Percentiles rank a stretch among this genome's conserved stretches.
Conservation (phyloP, 2,888 invertebrate species). For the Cotesia congregata region DNA sequence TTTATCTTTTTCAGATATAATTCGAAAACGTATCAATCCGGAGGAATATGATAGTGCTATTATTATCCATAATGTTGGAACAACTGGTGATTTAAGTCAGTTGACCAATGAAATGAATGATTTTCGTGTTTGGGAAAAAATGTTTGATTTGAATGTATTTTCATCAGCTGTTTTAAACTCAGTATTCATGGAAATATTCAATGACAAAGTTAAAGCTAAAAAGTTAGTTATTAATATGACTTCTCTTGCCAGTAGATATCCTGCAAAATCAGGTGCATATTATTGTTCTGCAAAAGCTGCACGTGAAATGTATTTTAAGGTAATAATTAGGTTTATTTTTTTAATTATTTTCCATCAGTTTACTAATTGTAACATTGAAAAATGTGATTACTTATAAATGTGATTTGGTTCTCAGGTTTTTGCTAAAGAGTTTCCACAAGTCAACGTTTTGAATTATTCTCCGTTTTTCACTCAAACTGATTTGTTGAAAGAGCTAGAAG, state of each 20-base stretch:
- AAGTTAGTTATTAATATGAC: slow-evolving; percentile 84
- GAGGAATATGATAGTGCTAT: slow-evolving; percentile 77
- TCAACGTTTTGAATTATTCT: slow-evolving; percentile 88
- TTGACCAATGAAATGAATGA: slow-evolving; percentile 77
- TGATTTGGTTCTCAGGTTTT: slow-evolving; percentile 71
- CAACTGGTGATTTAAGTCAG: slow-evolving; percentile 80
- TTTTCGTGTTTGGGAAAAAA: slow-evolving; percentile 75
- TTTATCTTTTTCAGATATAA: slow-evolving; percentile 18
- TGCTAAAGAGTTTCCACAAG: slow-evolving; percentile 82
- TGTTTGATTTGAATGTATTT: slow-evolving; percentile 84
- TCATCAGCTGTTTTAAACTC: slow-evolving; percentile 80
- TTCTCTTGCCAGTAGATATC: slow-evolving; percentile 84
- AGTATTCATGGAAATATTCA: slow-evolving; percentile 79
- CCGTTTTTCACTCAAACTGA: slow-evolving; percentile 94
- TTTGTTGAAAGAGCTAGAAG: slow-evolving; percentile 81
- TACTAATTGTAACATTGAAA: no score
- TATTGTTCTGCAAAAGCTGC: slow-evolving; percentile 93
- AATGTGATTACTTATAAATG: neutral
- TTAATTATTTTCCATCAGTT: no score
- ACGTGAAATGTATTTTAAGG: slow-evolving; percentile 89
- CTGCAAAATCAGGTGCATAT: slow-evolving; percentile 83
- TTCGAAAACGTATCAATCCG: slow-evolving; percentile 58
- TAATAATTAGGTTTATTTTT: slow-evolving; percentile 46
- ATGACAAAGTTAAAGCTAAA: slow-evolving; percentile 64
- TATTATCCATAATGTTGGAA: slow-evolving; percentile 91